Conservation (phyloP, 2,113 vertebrate species). For the Podocnemis expansa region DNA sequence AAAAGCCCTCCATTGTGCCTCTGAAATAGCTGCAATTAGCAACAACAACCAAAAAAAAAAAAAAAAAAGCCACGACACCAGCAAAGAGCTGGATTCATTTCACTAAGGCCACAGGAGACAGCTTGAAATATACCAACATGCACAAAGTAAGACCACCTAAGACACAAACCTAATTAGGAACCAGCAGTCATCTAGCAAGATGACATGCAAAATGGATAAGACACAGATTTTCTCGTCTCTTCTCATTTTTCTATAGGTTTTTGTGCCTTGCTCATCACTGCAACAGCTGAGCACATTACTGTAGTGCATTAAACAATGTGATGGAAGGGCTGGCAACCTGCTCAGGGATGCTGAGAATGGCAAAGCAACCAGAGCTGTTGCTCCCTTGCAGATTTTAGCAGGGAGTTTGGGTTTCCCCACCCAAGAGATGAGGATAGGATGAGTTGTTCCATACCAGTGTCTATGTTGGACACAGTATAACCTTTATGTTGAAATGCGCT, state of each 20-base stretch:
- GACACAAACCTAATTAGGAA: not conserved
- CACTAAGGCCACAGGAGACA: rapidly evolving
- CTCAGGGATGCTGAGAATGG: not conserved
- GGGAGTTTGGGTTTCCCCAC: not conserved
- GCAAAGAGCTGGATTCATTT: conserved; percentile 13
- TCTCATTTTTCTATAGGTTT: not conserved
- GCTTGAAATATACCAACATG: not conserved
- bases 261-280: not conserved
- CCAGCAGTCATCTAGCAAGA: not conserved
- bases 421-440: not conserved
- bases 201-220: not conserved
- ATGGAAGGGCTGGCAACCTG: not conserved
- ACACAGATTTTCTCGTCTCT: not conserved
- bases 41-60: not conserved
- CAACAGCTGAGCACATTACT: not conserved
- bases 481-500: not conserved
- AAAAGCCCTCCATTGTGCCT: conserved; percentile 4
- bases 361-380: not conserved
- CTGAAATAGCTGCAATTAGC: conserved; percentile 52
- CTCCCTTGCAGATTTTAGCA: not conserved
- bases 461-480: not conserved
- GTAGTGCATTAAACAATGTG: not conserved
- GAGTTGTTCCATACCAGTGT: not conserved
- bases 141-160: not conserved
- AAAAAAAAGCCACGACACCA: not conserved